Evolutionary conservation across 2,888 invertebrate species (phyloP).

Genomic region (Zaprionus obscuricornis): DNA sequence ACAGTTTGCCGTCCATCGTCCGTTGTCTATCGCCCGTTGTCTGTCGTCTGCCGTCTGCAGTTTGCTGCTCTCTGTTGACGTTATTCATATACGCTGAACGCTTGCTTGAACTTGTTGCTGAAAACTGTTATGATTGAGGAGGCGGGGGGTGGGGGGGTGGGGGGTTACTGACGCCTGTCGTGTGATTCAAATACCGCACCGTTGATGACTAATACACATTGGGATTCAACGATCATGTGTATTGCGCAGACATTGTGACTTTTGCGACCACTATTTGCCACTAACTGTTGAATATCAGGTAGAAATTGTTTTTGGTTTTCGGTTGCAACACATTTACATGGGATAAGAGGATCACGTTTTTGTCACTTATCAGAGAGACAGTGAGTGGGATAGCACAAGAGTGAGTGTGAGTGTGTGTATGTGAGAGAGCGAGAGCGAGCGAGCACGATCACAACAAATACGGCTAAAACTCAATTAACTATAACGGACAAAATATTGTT

Average conservation of each 20-base stretch:
- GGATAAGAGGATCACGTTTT: slow-evolving; percentile 9
- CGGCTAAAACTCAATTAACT: slow-evolving; percentile 29
- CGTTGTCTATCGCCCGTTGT: not conserved
- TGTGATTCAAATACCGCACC: slow-evolving; percentile 63
- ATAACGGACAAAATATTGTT: too few species aligned
- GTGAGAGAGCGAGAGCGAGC: too few species aligned
- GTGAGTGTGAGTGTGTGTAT: too few species aligned
- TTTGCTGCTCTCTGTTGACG: not conserved
- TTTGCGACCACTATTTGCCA: slow-evolving; percentile 21
- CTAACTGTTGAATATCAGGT: too few species aligned
- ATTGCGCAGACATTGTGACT: slow-evolving; percentile 29
- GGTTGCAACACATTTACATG: slow-evolving; percentile 22
- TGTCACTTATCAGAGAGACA: too few species aligned
- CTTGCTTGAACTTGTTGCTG: slow-evolving; percentile 10
- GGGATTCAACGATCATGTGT: slow-evolving; percentile 38
- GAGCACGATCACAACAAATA: slow-evolving; percentile 51
- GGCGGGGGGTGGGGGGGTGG: not conserved
- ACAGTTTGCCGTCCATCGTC: slow-evolving; percentile 46
- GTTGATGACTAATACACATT: slow-evolving; percentile 61
- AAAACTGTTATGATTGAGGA: slow-evolving; percentile 8
- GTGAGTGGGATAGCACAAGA: too few species aligned
- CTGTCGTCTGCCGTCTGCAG: not conserved
- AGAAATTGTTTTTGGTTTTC: too few species aligned
- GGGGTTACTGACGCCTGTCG: slow-evolving; percentile 17
- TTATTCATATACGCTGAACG: slow-evolving; percentile 48